Evolutionary conservation across 2,888 invertebrate species (phyloP).

Genomic region (Leptopilina myrica): DNA sequence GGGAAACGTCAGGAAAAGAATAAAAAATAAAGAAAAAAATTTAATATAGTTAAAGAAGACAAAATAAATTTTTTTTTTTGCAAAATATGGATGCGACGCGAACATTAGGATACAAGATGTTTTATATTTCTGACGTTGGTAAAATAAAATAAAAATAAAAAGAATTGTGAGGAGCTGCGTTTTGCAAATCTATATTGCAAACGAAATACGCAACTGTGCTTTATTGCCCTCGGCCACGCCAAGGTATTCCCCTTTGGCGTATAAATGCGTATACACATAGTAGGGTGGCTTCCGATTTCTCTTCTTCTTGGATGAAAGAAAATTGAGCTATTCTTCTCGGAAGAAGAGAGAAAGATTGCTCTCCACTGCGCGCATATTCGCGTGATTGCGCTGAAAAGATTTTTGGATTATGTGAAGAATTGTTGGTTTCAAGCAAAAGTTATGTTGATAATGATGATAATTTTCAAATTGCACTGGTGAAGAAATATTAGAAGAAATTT

Average conservation of each 20-base stretch:
- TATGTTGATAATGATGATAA: too few relatives aligned
- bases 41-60: too few relatives aligned
- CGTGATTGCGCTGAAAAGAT: conserved; percentile 4
- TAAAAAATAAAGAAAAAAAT: too few relatives aligned
- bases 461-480: too few relatives aligned
- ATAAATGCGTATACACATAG: background rate
- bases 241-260: conserved; percentile 27
- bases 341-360: conserved; percentile 18
- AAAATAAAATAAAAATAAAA: background rate
- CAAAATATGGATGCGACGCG: too few relatives aligned
- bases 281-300: conserved; percentile 37
- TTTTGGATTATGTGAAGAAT: conserved; percentile 23
- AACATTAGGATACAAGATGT: too few relatives aligned
- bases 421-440: background rate
- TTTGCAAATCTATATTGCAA: conserved; percentile 15
- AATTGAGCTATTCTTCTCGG: conserved; percentile 40
- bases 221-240: conserved; percentile 39
- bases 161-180: background rate
- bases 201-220: conserved; percentile 39
- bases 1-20: too few relatives aligned
- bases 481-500: too few relatives aligned
- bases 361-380: background rate
- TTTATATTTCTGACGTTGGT: too few relatives aligned
- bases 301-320: conserved; percentile 5
- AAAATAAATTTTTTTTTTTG: too few relatives aligned